Base-by-base conservation (phyloP, 2,797 vertebrate species). In the Rachycentron canadum region DNA sequence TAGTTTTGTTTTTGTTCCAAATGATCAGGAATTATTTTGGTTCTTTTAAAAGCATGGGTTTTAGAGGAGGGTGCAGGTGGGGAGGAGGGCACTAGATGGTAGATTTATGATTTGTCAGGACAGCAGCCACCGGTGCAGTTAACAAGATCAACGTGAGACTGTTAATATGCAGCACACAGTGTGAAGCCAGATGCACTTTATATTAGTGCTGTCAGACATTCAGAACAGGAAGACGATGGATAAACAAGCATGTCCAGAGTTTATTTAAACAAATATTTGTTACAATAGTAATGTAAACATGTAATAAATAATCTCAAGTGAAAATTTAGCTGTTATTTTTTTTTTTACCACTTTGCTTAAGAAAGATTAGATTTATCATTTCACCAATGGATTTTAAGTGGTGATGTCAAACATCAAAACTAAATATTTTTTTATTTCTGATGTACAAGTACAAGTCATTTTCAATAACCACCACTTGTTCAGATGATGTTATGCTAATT, bases 1-100 rank as follows among this genome's bases (percentile, higher is more conserved):
- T 52, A 49, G 45, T 30, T 62, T 30, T 52, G 25, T 50, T 73
- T 68, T 66, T 69, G 61, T 57, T 73, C 32, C 43, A 59, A 17
- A n/a, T 56, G 53, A 72, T 67, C 52, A 66, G 40, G 9, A 30
- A 73, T 66, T 73, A 56, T 80, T 84, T 81, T 10, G 61, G 57
- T 69, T 57, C 45, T 41, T 4, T 71, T 34, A 47, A 53, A 68
- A 70, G 64, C 26, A 3, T 10, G 16, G 21, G 69, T 47, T 61
- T 63, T 36, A 17, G 65, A 62, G 52, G 41, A 11, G 36, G 72
- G n/a, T n/a, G n/a, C 59, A 68, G 74, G 57, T 82, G 78, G 59
- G 30, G 60, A 40, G 38, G 25, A 16, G 49, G 64, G 41, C 0
- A 1, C 50, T 5, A 25, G 68, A 58, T 73, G 71, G 53, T 70